These are phyloP conservation scores for Pteropus alecto DNA, from an alignment of 2,113 vertebrate species.

Conservation along the genomic window DNA sequence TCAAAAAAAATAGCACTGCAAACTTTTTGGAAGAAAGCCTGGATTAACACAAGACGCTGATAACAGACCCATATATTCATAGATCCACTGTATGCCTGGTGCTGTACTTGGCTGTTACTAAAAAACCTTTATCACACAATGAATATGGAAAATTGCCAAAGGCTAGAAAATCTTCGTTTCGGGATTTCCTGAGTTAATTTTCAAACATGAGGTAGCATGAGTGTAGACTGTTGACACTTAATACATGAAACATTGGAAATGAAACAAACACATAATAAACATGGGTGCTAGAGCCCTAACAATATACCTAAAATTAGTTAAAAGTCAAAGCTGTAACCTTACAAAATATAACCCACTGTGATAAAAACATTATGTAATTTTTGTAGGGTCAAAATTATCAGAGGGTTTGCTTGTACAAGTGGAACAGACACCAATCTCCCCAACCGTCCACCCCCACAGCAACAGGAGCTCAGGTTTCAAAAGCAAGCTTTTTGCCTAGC, in stretches of 20 bases:
- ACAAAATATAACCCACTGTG: conserved; percentile 49
- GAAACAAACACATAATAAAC: conserved; percentile 14
- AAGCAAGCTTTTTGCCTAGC: conserved; percentile 51
- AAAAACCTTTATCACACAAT: neutral
- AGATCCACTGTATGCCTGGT: neutral
- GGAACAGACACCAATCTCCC: conserved; percentile 36
- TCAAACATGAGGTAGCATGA: conserved; percentile 20
- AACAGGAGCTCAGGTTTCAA: conserved; percentile 68
- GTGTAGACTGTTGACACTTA: conserved; percentile 10
- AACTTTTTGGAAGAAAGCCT: conserved; percentile 44
- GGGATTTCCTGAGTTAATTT: conserved; percentile 60
- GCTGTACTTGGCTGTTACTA: conserved; percentile 2
- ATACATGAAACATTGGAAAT: conserved; percentile 32
- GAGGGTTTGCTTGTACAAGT: conserved; percentile 65
- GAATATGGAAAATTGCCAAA: conserved; percentile 3
- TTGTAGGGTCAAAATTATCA: conserved; percentile 45
- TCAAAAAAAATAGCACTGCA: neutral
- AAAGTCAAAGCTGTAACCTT: conserved; percentile 48
- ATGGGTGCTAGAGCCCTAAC: neutral
- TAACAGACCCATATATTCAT: neutral
- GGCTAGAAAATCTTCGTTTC: neutral
- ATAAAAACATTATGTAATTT: conserved; percentile 62
- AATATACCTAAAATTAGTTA: conserved; percentile 28
- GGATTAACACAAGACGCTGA: conserved; percentile 14
- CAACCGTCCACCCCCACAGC: neutral